Evolutionary conservation across 2,113 vertebrate species (phyloP).

Genomic region (Dryoscopus gambensis): DNA sequence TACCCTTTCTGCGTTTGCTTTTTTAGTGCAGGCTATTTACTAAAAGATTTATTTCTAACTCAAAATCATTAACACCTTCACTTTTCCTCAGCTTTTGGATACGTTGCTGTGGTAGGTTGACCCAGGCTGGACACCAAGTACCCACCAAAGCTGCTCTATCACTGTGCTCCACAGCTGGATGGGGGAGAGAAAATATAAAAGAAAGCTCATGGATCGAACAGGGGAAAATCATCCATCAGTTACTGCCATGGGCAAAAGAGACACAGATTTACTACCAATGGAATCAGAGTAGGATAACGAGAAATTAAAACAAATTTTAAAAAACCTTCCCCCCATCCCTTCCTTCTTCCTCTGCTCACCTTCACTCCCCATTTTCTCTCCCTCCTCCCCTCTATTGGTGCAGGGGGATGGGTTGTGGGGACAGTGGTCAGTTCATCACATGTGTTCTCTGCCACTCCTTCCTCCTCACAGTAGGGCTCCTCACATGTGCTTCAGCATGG

Average conservation of each 20-base stretch:
- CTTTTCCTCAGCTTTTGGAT: background rate
- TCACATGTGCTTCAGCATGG: background rate
- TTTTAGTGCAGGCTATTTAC: background rate
- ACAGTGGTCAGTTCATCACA: background rate
- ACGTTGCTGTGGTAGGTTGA: background rate
- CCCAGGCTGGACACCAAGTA: background rate
- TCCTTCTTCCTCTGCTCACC: background rate
- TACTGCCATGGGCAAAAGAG: background rate
- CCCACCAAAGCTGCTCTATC: background rate
- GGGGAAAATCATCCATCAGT: background rate
- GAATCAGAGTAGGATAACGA: background rate
- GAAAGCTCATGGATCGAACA: background rate
- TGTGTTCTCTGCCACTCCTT: fast-evolving
- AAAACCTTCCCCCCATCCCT: background rate
- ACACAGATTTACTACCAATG: background rate
- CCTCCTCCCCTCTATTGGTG: background rate
- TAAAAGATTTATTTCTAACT: background rate
- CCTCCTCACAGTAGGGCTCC: background rate
- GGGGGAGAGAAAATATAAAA: background rate
- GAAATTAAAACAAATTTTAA: background rate
- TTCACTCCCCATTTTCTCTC: background rate
- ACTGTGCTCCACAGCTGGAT: background rate
- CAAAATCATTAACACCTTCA: background rate
- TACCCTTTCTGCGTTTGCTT: fast-evolving
- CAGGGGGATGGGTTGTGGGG: background rate